A percentile compares a stretch with the other conserved stretches of the same genome.
phyloP scores from a whole-genome alignment of 2,797 vertebrate genomes.

The Australoheros facetus region DNA sequence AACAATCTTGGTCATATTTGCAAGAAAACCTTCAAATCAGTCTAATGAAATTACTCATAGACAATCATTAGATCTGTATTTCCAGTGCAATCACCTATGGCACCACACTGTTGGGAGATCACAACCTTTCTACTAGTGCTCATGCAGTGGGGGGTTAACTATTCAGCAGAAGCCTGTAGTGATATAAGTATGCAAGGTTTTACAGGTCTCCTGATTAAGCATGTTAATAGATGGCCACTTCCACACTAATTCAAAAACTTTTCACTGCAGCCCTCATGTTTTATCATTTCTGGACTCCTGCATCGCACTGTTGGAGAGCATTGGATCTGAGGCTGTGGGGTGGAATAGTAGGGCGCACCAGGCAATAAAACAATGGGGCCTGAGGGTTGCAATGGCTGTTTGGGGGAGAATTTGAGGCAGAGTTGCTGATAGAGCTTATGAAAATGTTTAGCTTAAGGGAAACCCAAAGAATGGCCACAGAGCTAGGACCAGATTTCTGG shows the following conservation, averaged over 20 bases:
- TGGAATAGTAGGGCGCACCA: slow-evolving; percentile 11
- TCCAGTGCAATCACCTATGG: background rate
- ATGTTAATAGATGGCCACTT: background rate
- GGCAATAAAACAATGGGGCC: slow-evolving; percentile 28
- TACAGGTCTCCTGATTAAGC: background rate
- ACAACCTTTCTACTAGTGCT: background rate
- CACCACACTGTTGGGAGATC: background rate
- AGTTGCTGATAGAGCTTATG: slow-evolving; percentile 13
- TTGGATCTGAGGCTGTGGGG: background rate
- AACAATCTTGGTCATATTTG: background rate
- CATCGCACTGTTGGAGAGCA: slow-evolving; percentile 11
- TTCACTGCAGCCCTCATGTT: slow-evolving; percentile 20
- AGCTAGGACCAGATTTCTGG: slow-evolving; percentile 7
- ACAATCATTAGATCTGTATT: background rate
- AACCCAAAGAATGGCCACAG: background rate
- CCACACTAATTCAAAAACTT: background rate
- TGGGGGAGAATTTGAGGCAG: slow-evolving; percentile 9
- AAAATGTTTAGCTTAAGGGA: slow-evolving; percentile 34
- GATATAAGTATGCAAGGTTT: background rate
- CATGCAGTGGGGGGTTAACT: background rate
- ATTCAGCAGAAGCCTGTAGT: background rate
- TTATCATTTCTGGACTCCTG: slow-evolving; percentile 37
- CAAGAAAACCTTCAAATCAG: background rate
- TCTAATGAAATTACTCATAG: background rate
- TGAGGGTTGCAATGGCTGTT: background rate